Base-by-base conservation (phyloP, 1,140 invertebrate genomes). In the Drosophila pectinifera region DNA sequence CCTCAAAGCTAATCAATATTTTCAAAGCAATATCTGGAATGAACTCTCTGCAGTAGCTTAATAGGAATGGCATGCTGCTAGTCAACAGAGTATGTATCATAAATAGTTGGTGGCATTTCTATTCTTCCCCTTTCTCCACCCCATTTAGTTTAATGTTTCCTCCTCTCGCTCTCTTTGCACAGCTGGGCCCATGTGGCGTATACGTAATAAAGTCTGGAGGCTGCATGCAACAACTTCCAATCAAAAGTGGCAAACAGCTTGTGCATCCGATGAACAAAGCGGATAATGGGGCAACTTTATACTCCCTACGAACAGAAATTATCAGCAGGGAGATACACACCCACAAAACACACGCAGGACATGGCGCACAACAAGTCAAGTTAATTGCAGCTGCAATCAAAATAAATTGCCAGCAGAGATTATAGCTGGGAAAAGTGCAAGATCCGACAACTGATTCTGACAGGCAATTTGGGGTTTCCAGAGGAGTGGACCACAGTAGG, bases 301-400 rank as follows among this genome's bases (percentile, higher is more conserved):
- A 26, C 26, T 20, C 46, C 63, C 43, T 11, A 22, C 24, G 22
- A n/a, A 28, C 34, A n/a, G 20, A 62, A 31, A 36, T 74, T 46
- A 43, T 41, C 45, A 28, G 31, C 24, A 20, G n/a, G 11, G 24
- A 26, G 43, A 64, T 64, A 51, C 34, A 36, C 53, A 13, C 54
- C 59, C 59, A 41, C 18, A 24, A 41, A 41, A 22, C 54, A 51
- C 59, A 42, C 46, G 41, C n/a, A 20, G 41, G 70, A 58, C 45
- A 14, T 28, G 48, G 28, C 56, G 48, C 38, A 54, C 38, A 41
- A 65, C 72, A 58, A 75, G 41, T 31, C 28, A 38, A 59, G 20
- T 75, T 67, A 75, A 75, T 74, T 75, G 72, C 45, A 39, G n/a
- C 38, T 20, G 51, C 72, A 75, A 65, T 74, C 49, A 51, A 56